These are phyloP conservation scores for Drosophila hydei DNA, from an alignment of 1,140 invertebrate genomes.

Conservation along the genomic window DNA sequence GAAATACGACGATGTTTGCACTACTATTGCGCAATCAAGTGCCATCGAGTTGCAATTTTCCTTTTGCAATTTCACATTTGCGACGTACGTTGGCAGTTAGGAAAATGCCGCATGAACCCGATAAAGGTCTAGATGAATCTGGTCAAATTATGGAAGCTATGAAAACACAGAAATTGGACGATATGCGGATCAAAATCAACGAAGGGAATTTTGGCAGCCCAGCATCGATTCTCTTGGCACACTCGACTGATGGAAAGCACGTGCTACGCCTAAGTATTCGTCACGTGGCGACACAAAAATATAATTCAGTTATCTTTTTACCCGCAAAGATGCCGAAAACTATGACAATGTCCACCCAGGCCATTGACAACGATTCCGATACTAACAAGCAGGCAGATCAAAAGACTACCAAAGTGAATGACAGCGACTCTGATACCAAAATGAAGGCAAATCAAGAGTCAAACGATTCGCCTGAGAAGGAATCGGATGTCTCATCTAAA, in stretches of 20 bases:
- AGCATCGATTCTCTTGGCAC: background rate
- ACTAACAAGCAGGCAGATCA: background rate
- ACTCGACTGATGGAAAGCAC: background rate
- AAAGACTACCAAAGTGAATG: background rate
- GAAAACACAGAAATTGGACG: background rate
- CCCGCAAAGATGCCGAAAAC: background rate
- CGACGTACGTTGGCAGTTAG: background rate
- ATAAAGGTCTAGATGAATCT: too few species aligned
- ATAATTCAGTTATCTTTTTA: background rate
- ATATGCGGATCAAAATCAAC: background rate
- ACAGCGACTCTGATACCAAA: background rate
- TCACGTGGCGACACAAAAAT: background rate
- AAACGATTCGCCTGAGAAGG: background rate
- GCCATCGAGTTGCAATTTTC: constrained; percentile 3
- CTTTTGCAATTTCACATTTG: constrained; percentile 1
- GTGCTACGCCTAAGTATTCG: background rate
- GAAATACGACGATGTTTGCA: constrained; percentile 17
- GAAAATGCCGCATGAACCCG: background rate
- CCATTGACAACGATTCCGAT: background rate
- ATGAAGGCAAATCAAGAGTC: background rate
- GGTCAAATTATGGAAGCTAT: background rate
- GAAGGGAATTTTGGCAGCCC: background rate
- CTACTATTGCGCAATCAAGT: constrained; percentile 20
- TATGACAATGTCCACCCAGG: constrained; percentile 5
- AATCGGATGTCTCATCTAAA: too few species aligned